Evolutionary conservation across 2,113 vertebrate genomes (phyloP).

Genomic region (Suncus etruscus): DNA sequence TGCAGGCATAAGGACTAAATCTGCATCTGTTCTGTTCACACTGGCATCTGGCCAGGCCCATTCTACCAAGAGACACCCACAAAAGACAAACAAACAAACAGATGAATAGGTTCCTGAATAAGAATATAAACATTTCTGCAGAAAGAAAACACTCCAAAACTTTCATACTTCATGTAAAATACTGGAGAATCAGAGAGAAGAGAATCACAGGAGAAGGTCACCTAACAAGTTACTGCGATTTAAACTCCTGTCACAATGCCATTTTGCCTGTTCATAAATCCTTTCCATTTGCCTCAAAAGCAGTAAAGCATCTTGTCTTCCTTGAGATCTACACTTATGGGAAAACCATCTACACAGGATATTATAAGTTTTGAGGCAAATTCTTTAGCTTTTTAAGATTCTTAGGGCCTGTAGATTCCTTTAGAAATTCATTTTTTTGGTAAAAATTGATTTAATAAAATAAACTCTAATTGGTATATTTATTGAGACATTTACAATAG

Average conservation of each 20-base stretch:
- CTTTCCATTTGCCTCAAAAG: background rate
- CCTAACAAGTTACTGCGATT: background rate
- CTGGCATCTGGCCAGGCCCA: background rate
- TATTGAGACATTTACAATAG: background rate
- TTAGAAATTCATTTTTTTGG: background rate
- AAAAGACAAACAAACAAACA: background rate
- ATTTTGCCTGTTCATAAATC: background rate
- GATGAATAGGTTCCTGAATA: background rate
- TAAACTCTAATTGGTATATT: background rate
- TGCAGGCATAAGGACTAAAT: background rate
- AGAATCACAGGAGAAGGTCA: background rate
- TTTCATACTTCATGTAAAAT: background rate
- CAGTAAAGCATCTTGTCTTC: background rate
- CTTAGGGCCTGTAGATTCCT: background rate
- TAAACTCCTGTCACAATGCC: background rate
- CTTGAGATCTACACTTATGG: background rate
- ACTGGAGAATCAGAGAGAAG: conserved; percentile 17
- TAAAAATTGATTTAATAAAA: background rate
- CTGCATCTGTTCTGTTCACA: background rate
- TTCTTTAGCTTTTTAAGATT: background rate
- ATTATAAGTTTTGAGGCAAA: conserved; percentile 8
- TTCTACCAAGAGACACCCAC: background rate
- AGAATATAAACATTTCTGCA: background rate
- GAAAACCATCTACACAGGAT: background rate
- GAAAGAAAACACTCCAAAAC: background rate